phyloP scores from a whole-genome alignment of 2,888 invertebrate species.

The Frankliniella intonsa region DNA sequence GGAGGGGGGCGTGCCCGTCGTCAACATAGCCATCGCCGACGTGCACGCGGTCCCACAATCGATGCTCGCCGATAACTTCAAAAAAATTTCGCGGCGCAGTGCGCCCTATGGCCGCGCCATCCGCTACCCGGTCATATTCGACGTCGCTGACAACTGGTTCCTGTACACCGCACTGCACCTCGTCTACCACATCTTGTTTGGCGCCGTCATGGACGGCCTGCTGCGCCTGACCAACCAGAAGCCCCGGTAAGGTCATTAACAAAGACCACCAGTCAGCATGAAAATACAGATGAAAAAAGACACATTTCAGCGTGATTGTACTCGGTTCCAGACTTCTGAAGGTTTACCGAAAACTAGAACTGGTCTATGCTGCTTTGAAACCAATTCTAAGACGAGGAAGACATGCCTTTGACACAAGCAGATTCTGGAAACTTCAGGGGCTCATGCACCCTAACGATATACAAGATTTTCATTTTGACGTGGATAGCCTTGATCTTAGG shows the following conservation, averaged over 20 bases:
- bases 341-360: background rate
- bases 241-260: background rate
- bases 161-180: background rate
- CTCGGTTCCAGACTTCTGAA: background rate
- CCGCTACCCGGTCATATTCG: background rate
- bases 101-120: background rate
- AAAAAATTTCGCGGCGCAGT: background rate
- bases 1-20: background rate
- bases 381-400: too few species aligned
- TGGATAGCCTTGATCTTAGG: background rate
- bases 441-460: background rate
- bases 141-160: background rate
- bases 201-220: background rate
- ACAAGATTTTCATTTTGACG: background rate
- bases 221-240: background rate
- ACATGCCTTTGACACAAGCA: background rate
- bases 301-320: background rate
- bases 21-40: background rate
- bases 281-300: too few species aligned
- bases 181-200: background rate
- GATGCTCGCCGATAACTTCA: background rate
- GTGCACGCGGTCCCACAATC: background rate
- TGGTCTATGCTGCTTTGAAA: too few species aligned
- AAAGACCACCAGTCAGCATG: too few species aligned
- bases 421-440: background rate